phyloP scores from a whole-genome alignment of 2,113 vertebrate genomes.

The Cromileptes altivelis region DNA sequence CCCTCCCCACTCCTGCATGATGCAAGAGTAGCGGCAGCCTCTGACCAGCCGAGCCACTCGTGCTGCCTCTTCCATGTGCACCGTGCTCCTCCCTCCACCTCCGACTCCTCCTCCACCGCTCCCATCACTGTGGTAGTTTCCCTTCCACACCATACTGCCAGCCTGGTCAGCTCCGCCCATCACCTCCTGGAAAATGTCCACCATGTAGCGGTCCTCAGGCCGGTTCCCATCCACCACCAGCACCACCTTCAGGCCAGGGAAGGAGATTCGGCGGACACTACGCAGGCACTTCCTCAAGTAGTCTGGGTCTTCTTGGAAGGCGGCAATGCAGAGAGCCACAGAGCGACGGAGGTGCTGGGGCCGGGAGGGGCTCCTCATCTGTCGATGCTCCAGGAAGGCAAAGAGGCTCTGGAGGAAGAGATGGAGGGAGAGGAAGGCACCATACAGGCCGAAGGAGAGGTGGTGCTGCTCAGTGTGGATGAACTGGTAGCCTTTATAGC shows the following conservation, averaged over 20 bases:
- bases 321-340: slow-evolving; percentile 95
- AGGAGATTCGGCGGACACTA: slow-evolving; percentile 92
- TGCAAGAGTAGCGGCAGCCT: slow-evolving; percentile 89
- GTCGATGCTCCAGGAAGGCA: slow-evolving; percentile 95
- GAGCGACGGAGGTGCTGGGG: slow-evolving; percentile 84
- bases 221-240: slow-evolving; percentile 97
- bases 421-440: slow-evolving; percentile 95
- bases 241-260: slow-evolving; percentile 93
- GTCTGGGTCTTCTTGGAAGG: slow-evolving; percentile 97
- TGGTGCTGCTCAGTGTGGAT: slow-evolving; percentile 98
- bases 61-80: slow-evolving; percentile 82
- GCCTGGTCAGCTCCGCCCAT: slow-evolving; percentile 89
- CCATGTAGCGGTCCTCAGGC: slow-evolving; percentile 95
- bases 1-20: slow-evolving; percentile 99
- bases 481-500: slow-evolving; percentile 92
- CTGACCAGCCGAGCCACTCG: slow-evolving; percentile 87
- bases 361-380: slow-evolving; percentile 86
- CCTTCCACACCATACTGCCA: slow-evolving; percentile 92
- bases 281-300: slow-evolving; percentile 96
- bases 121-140: slow-evolving; percentile 94
- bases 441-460: slow-evolving; percentile 97
- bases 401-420: slow-evolving; percentile 97
- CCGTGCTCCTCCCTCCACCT: slow-evolving; percentile 62
- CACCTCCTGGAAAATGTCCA: slow-evolving; percentile 97
- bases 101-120: slow-evolving; percentile 59